phyloP scores from a whole-genome alignment of 1,140 invertebrate species.

The Sarcophaga peregrina region DNA sequence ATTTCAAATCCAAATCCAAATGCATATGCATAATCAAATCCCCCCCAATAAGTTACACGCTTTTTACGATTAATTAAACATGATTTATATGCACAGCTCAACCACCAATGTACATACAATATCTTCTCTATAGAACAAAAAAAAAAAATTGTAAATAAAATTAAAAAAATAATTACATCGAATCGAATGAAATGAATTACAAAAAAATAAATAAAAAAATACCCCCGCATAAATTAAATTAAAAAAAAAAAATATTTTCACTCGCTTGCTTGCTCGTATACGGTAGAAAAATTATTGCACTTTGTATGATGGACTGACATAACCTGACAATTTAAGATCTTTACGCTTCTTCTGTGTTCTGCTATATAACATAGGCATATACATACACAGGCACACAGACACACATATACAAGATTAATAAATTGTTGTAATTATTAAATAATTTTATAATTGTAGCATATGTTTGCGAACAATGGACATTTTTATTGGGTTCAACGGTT shows the following conservation, averaged over 20 bases:
- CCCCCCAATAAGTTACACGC: background rate
- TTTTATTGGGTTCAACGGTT: no score
- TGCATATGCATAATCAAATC: background rate
- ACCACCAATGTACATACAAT: conserved; percentile 19
- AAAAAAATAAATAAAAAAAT: no score
- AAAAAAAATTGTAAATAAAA: background rate
- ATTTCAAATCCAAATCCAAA: no score
- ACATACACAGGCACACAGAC: no score
- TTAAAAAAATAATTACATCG: no score
- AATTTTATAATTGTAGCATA: no score
- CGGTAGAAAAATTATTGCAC: background rate
- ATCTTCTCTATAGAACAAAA: background rate
- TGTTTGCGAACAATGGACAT: no score
- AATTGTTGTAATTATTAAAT: no score
- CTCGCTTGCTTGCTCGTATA: background rate
- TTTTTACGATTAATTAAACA: conserved; percentile 33
- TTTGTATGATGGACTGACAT: conserved; percentile 15
- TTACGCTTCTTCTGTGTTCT: no score
- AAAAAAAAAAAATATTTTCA: conserved; percentile 29
- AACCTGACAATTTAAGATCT: conserved; percentile 37
- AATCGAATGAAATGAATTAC: no score
- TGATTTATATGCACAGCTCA: conserved; percentile 29
- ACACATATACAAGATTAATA: no score
- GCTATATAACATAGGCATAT: no score
- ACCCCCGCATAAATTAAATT: background rate